phyloP scores from a whole-genome alignment of 2,797 vertebrate genomes.

The Enteromius treurensis region DNA sequence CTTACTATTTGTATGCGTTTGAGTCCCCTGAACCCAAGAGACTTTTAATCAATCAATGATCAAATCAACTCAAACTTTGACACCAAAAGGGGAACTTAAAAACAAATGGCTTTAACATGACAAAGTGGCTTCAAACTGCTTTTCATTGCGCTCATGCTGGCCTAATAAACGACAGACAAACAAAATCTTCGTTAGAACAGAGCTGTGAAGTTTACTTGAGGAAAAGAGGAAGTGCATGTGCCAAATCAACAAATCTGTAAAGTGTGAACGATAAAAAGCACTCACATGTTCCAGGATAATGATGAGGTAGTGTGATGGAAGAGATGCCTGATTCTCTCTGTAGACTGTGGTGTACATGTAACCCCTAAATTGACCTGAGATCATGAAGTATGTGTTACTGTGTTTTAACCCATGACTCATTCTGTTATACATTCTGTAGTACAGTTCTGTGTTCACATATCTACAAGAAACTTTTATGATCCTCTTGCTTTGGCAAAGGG shows the following conservation, averaged over 20 bases:
- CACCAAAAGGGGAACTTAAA: not conserved
- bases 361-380: not conserved
- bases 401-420: not conserved
- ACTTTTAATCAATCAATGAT: conserved; percentile 14
- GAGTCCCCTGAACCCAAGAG: not conserved
- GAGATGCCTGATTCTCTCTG: not conserved
- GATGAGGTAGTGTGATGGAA: not conserved
- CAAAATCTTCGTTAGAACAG: conserved; percentile 14
- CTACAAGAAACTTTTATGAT: not conserved
- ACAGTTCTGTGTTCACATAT: not conserved
- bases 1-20: not conserved
- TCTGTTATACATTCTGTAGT: not conserved
- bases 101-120: not conserved
- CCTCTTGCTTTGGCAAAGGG: not conserved
- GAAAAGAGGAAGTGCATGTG: conserved; percentile 28
- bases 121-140: not conserved
- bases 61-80: conserved; percentile 6
- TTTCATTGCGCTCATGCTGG: not conserved
- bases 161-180: not conserved
- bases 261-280: not conserved
- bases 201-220: conserved; percentile 34
- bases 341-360: not conserved
- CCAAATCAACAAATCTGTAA: not conserved
- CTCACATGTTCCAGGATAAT: not conserved
- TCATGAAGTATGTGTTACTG: not conserved